These are phyloP conservation scores for Cichladusa arquata DNA, from an alignment of 2,113 vertebrate species.

Conservation along the genomic window DNA sequence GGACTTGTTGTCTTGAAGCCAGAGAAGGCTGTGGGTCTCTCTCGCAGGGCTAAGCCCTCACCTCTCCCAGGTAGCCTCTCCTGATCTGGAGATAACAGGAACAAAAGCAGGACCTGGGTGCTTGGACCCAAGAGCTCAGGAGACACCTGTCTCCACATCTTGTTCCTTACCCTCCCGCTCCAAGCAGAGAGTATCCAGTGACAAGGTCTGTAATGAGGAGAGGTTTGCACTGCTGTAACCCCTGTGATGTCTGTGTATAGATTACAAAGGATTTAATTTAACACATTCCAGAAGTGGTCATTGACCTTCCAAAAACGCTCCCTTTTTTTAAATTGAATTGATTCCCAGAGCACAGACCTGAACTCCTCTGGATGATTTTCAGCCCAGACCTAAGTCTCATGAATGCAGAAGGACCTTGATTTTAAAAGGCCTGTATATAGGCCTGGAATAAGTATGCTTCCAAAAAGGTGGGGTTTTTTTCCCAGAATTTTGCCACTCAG, in stretches of 20 bases:
- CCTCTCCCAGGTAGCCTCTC: background rate
- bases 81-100: background rate
- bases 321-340: background rate
- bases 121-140: background rate
- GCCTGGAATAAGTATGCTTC: background rate
- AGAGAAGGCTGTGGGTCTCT: background rate
- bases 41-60: background rate
- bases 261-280: conserved; percentile 24
- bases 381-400: background rate
- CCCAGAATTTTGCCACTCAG: background rate
- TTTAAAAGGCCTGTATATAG: background rate
- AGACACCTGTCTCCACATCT: background rate
- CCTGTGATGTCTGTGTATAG: background rate
- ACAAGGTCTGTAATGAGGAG: background rate
- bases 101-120: background rate
- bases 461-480: accelerated
- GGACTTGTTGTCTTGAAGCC: background rate
- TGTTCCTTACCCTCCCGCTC: background rate
- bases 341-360: background rate
- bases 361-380: background rate
- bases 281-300: background rate
- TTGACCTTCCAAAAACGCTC: background rate
- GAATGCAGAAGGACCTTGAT: background rate
- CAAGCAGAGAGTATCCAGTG: background rate
- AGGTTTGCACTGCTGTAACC: background rate